Conservation (phyloP, 2,113 vertebrate species). For the Forbesichthys agassizii region DNA sequence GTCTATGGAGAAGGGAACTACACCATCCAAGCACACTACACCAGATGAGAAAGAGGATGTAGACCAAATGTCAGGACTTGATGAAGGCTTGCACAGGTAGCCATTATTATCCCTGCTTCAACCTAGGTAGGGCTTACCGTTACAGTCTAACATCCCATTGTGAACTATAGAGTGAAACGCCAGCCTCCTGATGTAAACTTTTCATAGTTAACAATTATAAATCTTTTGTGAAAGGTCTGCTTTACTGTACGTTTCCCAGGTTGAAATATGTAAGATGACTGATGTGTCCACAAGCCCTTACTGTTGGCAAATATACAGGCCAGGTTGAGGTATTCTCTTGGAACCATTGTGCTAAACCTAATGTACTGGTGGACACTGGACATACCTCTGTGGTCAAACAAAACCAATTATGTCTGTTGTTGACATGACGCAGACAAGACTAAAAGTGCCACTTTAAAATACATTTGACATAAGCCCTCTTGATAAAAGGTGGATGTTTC, state of each 20-base stretch:
- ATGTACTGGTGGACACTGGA: not conserved
- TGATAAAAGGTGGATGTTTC: not conserved
- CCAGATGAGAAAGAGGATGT: conserved; percentile 19
- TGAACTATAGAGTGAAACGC: not conserved
- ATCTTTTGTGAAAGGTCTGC: too few relatives aligned
- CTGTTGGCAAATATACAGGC: too few relatives aligned
- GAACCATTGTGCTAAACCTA: too few relatives aligned
- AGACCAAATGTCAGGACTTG: conserved; percentile 21
- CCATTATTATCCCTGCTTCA: not conserved
- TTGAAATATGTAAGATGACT: too few relatives aligned
- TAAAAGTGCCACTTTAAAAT: not conserved
- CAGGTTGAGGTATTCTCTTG: too few relatives aligned
- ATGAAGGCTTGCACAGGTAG: conserved; percentile 59
- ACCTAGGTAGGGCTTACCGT: not conserved
- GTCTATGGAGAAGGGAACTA: conserved; percentile 30
- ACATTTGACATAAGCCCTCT: not conserved
- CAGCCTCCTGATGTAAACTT: too few relatives aligned
- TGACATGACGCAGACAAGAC: not conserved
- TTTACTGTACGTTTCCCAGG: too few relatives aligned
- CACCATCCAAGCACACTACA: conserved; percentile 24
- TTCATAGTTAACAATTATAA: too few relatives aligned
- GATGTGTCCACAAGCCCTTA: too few relatives aligned
- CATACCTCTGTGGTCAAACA: not conserved
- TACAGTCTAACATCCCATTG: not conserved
- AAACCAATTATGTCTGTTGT: not conserved